Evolutionary conservation across 1,140 invertebrate genomes (phyloP).

Genomic region (Drosophila micromelanica): DNA sequence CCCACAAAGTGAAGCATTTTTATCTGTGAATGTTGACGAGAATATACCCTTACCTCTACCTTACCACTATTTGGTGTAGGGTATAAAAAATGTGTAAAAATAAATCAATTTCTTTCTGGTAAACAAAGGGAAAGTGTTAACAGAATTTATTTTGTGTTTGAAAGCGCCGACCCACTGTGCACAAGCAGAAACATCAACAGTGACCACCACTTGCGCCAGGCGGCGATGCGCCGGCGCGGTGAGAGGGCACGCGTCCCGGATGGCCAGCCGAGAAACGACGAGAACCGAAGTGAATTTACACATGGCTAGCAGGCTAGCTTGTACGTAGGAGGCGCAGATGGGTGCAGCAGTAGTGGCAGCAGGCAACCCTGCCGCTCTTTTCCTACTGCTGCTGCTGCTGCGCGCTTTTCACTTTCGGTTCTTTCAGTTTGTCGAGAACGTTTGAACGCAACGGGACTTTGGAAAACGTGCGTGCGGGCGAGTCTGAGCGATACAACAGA

Average conservation of each 20-base stretch:
- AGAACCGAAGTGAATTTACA: constrained; percentile 11
- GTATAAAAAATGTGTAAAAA: too few species aligned
- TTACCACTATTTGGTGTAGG: too few species aligned
- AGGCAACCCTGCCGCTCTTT: constrained; percentile 42
- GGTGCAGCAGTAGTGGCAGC: constrained; percentile 29
- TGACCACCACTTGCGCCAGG: constrained; percentile 66
- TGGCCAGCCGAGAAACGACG: constrained; percentile 45
- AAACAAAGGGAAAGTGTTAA: too few species aligned
- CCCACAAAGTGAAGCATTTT: too few species aligned
- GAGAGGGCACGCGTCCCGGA: constrained; percentile 64
- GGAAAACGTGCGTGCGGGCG: constrained; percentile 61
- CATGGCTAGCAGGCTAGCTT: constrained; percentile 29
- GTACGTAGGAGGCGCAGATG: constrained; percentile 32
- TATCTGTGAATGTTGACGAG: too few species aligned
- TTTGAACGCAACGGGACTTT: constrained; percentile 67
- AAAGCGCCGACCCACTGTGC: not conserved
- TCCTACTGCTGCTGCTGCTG: constrained; percentile 47
- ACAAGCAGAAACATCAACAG: constrained; percentile 38
- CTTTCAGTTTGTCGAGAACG: constrained; percentile 81
- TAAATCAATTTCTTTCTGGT: too few species aligned
- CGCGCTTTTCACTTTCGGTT: constrained; percentile 65
- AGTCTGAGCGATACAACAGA: constrained; percentile 12
- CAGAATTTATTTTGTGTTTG: not conserved
- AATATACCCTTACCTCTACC: too few species aligned
- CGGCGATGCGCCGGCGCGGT: constrained; percentile 52